phyloP scores from a whole-genome alignment of 1,140 invertebrate species.

The Eriosoma lanigerum region DNA sequence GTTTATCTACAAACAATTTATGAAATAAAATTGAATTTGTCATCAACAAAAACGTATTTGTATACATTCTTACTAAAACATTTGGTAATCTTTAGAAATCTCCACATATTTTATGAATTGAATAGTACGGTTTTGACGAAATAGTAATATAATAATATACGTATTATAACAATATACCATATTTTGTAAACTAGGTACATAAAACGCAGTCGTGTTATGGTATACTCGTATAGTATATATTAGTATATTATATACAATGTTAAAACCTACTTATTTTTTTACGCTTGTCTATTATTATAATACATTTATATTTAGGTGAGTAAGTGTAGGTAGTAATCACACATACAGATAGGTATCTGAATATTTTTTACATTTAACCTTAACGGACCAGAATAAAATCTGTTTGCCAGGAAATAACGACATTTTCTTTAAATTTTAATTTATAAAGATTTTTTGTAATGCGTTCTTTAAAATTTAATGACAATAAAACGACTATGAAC shows the following conservation, averaged over 20 bases:
- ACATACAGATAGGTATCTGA: no score
- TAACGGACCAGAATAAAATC: no score
- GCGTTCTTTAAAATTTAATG: no score
- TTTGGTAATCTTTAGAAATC: slow-evolving; percentile 15
- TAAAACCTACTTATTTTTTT: slow-evolving; percentile 13
- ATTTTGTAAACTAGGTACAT: slow-evolving; percentile 27
- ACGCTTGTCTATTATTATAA: neutral
- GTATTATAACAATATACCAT: no score
- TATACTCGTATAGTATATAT: neutral
- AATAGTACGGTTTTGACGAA: neutral
- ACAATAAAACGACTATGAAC: no score
- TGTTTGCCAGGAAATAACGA: no score
- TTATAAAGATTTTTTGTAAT: no score
- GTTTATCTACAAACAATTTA: no score
- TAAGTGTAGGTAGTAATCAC: neutral
- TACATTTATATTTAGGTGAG: neutral
- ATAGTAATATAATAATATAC: neutral
- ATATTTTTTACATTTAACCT: no score
- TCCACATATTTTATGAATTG: neutral
- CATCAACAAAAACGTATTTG: neutral
- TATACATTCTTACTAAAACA: neutral
- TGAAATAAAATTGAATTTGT: neutral
- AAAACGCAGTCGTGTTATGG: no score
- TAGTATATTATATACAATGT: slow-evolving; percentile 5
- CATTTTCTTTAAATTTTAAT: no score